These are phyloP conservation scores for Polypterus senegalus DNA, from an alignment of 2,113 vertebrate species.

Conservation along the genomic window DNA sequence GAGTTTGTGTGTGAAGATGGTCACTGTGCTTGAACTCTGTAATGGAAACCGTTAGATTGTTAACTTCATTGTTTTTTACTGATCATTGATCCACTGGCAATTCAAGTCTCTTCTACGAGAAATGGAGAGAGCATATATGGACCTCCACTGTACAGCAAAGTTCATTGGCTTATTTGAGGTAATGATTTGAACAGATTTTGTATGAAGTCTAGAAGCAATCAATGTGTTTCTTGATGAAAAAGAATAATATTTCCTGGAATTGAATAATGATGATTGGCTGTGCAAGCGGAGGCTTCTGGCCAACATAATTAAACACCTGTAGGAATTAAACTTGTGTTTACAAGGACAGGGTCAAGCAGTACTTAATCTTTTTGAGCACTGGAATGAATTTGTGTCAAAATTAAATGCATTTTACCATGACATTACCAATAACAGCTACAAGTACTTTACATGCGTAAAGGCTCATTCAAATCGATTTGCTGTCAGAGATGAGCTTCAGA, in stretches of 20 bases:
- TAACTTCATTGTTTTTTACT: conserved; percentile 3
- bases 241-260: conserved; percentile 4
- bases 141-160: conserved; percentile 12
- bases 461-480: background rate
- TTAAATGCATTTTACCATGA: conserved; percentile 7
- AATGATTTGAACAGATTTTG: conserved; percentile 14
- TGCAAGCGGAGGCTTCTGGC: conserved; percentile 16
- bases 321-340: conserved; percentile 7
- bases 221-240: conserved; percentile 15
- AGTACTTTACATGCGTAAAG: background rate
- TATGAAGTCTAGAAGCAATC: conserved; percentile 11
- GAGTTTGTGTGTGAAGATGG: too few relatives aligned
- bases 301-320: conserved; percentile 13
- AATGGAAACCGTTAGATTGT: conserved; percentile 7
- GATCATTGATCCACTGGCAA: background rate
- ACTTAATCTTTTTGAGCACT: conserved; percentile 9
- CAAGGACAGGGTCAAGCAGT: conserved; percentile 12
- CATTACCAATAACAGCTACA: conserved; percentile 1
- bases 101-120: conserved; percentile 9
- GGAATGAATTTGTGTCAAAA: conserved; percentile 7
- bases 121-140: conserved; percentile 10
- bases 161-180: conserved; percentile 12
- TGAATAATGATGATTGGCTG: conserved; percentile 16
- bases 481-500: background rate
- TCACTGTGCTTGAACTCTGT: background rate